Evolutionary conservation across 2,113 vertebrate species (phyloP).

Genomic region (Lampris megalopsis): DNA sequence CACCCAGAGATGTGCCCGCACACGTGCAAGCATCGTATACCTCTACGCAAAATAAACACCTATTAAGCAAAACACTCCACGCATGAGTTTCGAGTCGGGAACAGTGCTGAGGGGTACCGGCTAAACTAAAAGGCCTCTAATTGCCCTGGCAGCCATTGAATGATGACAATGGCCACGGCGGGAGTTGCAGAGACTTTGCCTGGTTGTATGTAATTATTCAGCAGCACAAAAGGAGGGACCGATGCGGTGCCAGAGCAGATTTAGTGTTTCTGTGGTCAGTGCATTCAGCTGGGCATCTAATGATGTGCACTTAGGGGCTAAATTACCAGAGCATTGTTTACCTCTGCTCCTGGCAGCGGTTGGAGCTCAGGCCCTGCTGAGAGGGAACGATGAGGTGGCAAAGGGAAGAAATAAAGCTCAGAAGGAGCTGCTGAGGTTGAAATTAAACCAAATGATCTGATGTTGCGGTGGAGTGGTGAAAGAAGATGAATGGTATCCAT

Average conservation of each 20-base stretch:
- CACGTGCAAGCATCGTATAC: slow-evolving; percentile 16
- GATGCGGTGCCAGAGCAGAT: slow-evolving; percentile 63
- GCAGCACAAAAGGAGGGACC: slow-evolving; percentile 56
- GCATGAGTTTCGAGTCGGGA: neutral
- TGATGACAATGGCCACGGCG: slow-evolving; percentile 63
- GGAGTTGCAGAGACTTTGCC: slow-evolving; percentile 62
- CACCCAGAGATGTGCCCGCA: slow-evolving; percentile 28
- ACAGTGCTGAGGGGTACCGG: neutral
- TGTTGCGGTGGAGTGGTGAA: slow-evolving; percentile 24
- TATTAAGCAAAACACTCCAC: neutral
- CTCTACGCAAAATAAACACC: neutral
- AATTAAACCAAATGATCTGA: slow-evolving; percentile 64
- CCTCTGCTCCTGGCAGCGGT: slow-evolving; percentile 41
- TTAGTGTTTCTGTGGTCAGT: slow-evolving; percentile 62
- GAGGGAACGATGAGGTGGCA: slow-evolving; percentile 19
- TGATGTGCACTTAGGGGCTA: slow-evolving; percentile 68
- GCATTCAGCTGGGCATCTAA: slow-evolving; percentile 63
- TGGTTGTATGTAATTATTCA: slow-evolving; percentile 69
- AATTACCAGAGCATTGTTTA: slow-evolving; percentile 74
- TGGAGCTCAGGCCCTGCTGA: slow-evolving; percentile 27
- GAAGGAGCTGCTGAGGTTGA: slow-evolving; percentile 11
- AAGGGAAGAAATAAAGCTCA: neutral
- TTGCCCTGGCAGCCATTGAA: slow-evolving; percentile 69
- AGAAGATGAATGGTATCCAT: slow-evolving; percentile 56
- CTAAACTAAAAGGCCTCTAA: slow-evolving; percentile 42